Conservation (phyloP, 1,140 invertebrate species). For the Lanistes nyassanus region DNA sequence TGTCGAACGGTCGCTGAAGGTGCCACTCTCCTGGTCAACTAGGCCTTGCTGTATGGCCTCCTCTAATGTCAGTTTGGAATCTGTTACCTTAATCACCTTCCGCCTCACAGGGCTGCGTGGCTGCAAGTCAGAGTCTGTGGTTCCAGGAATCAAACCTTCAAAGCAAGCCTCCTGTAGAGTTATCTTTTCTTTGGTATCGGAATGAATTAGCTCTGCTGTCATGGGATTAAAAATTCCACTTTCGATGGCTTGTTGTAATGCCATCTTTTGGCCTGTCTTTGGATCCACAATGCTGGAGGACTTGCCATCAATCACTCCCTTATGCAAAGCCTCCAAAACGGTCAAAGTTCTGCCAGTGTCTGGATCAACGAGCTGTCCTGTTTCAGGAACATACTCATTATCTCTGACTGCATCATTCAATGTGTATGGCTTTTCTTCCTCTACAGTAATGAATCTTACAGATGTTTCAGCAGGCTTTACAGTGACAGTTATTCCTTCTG, state of each 20-base stretch:
- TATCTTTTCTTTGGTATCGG: constrained; percentile 48
- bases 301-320: constrained; percentile 51
- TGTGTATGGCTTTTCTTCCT: constrained; percentile 28
- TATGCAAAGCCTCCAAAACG: constrained; percentile 54
- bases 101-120: constrained; percentile 6
- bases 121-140: constrained; percentile 22
- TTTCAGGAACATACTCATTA: constrained; percentile 36
- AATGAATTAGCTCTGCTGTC: constrained; percentile 76
- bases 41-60: constrained; percentile 70
- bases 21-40: constrained; percentile 80
- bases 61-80: constrained; percentile 32
- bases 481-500: background rate
- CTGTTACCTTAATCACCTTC: constrained; percentile 12
- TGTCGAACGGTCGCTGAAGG: constrained; percentile 79
- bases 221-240: constrained; percentile 84
- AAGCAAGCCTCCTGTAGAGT: constrained; percentile 55
- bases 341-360: constrained; percentile 65
- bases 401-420: constrained; percentile 44
- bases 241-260: constrained; percentile 85
- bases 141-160: constrained; percentile 54
- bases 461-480: background rate
- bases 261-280: constrained; percentile 71
- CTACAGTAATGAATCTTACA: constrained; percentile 15
- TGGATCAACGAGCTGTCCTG: constrained; percentile 76
- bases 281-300: constrained; percentile 55